Conservation (phyloP, 2,888 invertebrate species). For the Panzeria rudis region DNA sequence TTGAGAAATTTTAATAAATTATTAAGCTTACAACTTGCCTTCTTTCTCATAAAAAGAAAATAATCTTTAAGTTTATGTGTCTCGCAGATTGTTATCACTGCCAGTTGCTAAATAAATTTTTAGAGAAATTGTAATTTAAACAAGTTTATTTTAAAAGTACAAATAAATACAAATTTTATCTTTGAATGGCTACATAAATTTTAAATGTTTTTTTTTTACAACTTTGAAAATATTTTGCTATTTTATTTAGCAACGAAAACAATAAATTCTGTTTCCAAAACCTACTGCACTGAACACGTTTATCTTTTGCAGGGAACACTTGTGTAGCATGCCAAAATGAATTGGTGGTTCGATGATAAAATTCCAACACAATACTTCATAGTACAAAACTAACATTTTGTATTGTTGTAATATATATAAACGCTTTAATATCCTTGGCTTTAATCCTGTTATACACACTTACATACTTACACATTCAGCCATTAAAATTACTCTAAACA, state of each 20-base stretch:
- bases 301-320: conserved; percentile 64
- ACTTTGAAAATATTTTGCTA: conserved; percentile 37
- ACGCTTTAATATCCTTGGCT: conserved; percentile 31
- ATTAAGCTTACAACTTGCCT: conserved; percentile 40
- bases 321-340: conserved; percentile 70
- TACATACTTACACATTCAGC: not conserved
- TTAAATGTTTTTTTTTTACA: conserved; percentile 13
- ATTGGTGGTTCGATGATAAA: conserved; percentile 68
- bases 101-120: conserved; percentile 58
- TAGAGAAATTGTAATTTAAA: conserved; percentile 56
- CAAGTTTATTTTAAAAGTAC: conserved; percentile 36
- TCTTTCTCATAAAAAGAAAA: conserved; percentile 2
- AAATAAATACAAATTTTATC: conserved; percentile 64
- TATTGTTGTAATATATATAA: conserved; percentile 10
- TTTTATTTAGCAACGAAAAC: conserved; percentile 64
- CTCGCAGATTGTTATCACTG: conserved; percentile 71
- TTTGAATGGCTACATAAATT: conserved; percentile 65
- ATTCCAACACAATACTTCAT: conserved; percentile 35
- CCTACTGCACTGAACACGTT: conserved; percentile 48
- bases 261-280: conserved; percentile 65
- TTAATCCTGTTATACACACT: not conserved
- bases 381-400: not conserved
- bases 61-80: conserved; percentile 72
- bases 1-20: conserved; percentile 66
- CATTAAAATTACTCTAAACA: conserved; percentile 11